Evolutionary conservation across 2,888 invertebrate genomes (phyloP).

Genomic region (Oxystoma pomonae): DNA sequence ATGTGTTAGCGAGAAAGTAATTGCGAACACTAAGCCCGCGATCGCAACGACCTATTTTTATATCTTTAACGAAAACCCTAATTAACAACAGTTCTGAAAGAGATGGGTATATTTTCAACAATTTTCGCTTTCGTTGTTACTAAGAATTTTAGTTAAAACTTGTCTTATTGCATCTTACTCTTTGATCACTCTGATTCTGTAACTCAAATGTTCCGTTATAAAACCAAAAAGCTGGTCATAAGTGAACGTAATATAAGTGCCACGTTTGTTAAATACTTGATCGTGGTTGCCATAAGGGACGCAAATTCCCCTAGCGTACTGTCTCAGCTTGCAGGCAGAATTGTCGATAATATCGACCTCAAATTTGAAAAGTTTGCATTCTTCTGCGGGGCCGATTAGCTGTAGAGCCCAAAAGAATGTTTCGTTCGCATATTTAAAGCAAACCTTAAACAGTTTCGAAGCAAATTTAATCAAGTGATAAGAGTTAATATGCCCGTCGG

Average conservation of each 20-base stretch:
- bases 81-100: too few relatives aligned
- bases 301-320: constrained; percentile 28
- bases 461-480: constrained; percentile 30
- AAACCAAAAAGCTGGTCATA: constrained; percentile 25
- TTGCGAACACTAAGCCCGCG: too few relatives aligned
- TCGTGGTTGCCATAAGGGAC: constrained; percentile 14
- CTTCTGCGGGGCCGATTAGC: constrained; percentile 31
- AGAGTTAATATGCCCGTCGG: constrained; percentile 11
- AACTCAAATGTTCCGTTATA: constrained; percentile 21
- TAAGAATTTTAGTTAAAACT: not conserved
- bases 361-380: constrained; percentile 32
- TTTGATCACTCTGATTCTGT: constrained; percentile 23
- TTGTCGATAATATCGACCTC: constrained; percentile 40
- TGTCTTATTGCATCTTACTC: constrained; percentile 14
- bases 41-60: too few relatives aligned
- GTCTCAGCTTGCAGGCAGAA: constrained; percentile 27
- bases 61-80: too few relatives aligned
- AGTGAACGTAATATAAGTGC: constrained; percentile 17
- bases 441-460: constrained; percentile 34
- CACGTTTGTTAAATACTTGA: constrained; percentile 19
- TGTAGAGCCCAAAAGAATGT: constrained; percentile 37
- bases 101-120: too few relatives aligned
- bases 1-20: too few relatives aligned
- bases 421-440: constrained; percentile 28
- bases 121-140: too few relatives aligned